A percentile compares a stretch with the other conserved stretches of the same genome.
These are phyloP conservation scores for Caenorhabditis sp. DNA, from an alignment of 2,888 invertebrate species.

Conservation along the genomic window DNA sequence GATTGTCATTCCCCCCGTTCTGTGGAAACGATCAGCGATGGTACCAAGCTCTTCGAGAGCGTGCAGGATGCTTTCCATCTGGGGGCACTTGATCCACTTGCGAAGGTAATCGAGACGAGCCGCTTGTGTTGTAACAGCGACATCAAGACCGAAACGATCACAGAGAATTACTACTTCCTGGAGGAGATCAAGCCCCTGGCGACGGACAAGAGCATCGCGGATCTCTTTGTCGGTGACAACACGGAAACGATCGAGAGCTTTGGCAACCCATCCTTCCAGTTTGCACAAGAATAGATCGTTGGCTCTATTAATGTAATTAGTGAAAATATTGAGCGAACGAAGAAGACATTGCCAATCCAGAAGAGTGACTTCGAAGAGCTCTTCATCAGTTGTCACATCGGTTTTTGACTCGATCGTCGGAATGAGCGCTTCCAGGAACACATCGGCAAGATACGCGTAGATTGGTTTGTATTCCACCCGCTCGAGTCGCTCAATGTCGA, in stretches of 20 bases:
- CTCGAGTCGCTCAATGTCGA: constrained; percentile 23
- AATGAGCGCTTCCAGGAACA: constrained; percentile 19
- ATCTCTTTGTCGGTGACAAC: constrained; percentile 47
- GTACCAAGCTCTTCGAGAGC: constrained; percentile 52
- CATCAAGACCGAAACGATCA: constrained; percentile 40
- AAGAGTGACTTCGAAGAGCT: constrained; percentile 21
- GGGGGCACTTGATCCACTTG: constrained; percentile 57
- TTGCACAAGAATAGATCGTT: constrained; percentile 28
- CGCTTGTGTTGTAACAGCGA: constrained; percentile 21
- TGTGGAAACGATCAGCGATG: constrained; percentile 40
- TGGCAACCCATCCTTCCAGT: constrained; percentile 27
- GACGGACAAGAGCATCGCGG: constrained; percentile 32
- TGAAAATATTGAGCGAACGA: constrained; percentile 28
- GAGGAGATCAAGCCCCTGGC: constrained; percentile 45
- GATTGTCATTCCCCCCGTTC: constrained; percentile 35
- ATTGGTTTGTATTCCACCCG: constrained; percentile 34
- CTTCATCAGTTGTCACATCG: constrained; percentile 14
- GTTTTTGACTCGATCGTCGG: constrained; percentile 25
- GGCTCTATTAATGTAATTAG: constrained; percentile 9
- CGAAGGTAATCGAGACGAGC: constrained; percentile 45
- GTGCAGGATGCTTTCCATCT: constrained; percentile 51
- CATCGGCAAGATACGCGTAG: constrained; percentile 27
- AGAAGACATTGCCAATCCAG: constrained; percentile 36
- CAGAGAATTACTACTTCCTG: constrained; percentile 41
- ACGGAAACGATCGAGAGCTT: constrained; percentile 34